phyloP scores from a whole-genome alignment of 2,888 invertebrate genomes.

The Myopa testacea region DNA sequence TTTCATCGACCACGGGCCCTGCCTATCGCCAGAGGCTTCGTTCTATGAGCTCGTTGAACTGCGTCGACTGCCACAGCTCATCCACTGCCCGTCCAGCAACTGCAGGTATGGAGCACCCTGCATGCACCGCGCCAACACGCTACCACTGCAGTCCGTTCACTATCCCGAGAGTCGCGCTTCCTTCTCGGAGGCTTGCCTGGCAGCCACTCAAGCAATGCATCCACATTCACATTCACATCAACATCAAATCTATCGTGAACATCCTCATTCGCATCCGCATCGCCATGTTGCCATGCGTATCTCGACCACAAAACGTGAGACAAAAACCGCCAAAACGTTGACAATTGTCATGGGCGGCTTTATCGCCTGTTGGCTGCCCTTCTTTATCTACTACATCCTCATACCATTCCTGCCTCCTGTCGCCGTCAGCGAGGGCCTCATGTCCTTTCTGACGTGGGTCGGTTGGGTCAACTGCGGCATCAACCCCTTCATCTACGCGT shows the following conservation, averaged over 20 bases:
- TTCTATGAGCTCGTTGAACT: slow-evolving; percentile 65
- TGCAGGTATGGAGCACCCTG: slow-evolving; percentile 57
- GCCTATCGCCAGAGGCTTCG: slow-evolving; percentile 55
- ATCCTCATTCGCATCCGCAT: slow-evolving; percentile 43
- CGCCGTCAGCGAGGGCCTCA: slow-evolving; percentile 74
- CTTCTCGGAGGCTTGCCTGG: slow-evolving; percentile 58
- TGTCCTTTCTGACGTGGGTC: slow-evolving; percentile 86
- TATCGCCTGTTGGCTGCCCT: slow-evolving; percentile 89
- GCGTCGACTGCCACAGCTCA: slow-evolving; percentile 59
- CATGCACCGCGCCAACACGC: slow-evolving; percentile 47
- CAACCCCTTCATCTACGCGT: slow-evolving; percentile 92
- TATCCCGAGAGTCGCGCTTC: slow-evolving; percentile 59
- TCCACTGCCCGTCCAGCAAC: slow-evolving; percentile 60
- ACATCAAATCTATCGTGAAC: slow-evolving; percentile 37
- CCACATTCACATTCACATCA: slow-evolving; percentile 41
- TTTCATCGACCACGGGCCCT: neutral
- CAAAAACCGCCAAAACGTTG: slow-evolving; percentile 88
- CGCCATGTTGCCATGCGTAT: slow-evolving; percentile 70
- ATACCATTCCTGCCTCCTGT: slow-evolving; percentile 81
- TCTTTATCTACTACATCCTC: slow-evolving; percentile 84
- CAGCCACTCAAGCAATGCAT: slow-evolving; percentile 41
- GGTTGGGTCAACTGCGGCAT: slow-evolving; percentile 93
- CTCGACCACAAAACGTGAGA: slow-evolving; percentile 80
- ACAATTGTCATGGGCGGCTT: slow-evolving; percentile 92
- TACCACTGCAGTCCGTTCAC: slow-evolving; percentile 55